These are phyloP conservation scores for Cardiocondyla obscurior DNA, from an alignment of 1,140 invertebrate species.

Conservation along the genomic window DNA sequence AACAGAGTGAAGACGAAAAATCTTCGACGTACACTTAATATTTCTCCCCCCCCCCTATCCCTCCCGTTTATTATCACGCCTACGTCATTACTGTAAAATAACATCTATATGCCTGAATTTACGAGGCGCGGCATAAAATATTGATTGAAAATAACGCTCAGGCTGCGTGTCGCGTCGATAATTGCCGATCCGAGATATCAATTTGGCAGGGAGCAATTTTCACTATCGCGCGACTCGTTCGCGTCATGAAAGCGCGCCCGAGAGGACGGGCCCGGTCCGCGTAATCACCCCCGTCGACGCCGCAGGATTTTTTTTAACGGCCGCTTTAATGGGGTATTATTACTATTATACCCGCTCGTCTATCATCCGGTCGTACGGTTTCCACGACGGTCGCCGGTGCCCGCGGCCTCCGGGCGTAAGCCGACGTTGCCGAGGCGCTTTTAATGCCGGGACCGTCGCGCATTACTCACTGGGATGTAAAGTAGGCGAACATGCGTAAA, in stretches of 20 bases:
- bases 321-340: constrained; percentile 62
- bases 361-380: constrained; percentile 58
- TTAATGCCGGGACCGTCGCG: constrained; percentile 67
- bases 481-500: constrained; percentile 75
- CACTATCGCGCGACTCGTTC: constrained; percentile 2
- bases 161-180: constrained; percentile 20
- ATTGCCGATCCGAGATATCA: constrained; percentile 31
- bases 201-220: constrained; percentile 36
- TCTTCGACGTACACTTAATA: background rate
- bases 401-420: constrained; percentile 62
- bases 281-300: constrained; percentile 55
- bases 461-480: constrained; percentile 75
- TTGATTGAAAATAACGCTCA: constrained; percentile 10
- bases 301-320: constrained; percentile 26
- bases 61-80: too few species aligned
- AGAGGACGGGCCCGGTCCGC: constrained; percentile 43
- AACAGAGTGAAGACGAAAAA: background rate
- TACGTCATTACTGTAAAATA: background rate
- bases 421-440: constrained; percentile 70
- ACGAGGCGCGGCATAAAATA: background rate
- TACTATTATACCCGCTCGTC: constrained; percentile 55
- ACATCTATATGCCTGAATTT: background rate
- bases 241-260: constrained; percentile 9
- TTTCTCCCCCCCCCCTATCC: background rate
- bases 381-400: constrained; percentile 37